Evolutionary conservation across 2,888 invertebrate species (phyloP).

Genomic region (Scaptomyza flava): DNA sequence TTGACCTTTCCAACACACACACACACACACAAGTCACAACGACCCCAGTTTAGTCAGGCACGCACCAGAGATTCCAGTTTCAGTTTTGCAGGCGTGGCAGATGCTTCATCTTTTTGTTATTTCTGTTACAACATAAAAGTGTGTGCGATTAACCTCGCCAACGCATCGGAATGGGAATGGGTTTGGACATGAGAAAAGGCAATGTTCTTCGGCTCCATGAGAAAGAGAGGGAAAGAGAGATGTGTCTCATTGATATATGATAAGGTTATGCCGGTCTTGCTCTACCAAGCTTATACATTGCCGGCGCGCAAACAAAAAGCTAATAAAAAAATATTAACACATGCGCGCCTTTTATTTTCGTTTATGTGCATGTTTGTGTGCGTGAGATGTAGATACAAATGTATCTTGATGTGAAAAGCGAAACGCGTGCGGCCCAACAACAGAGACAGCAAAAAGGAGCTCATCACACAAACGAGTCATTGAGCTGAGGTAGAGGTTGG

Average conservation of each 20-base stretch:
- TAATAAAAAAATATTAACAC: constrained; percentile 77
- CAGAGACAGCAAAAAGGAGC: background rate
- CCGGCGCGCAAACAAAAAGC: constrained; percentile 41
- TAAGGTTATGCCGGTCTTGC: constrained; percentile 35
- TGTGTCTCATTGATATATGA: constrained; percentile 47
- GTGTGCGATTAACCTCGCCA: constrained; percentile 64
- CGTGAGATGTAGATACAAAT: constrained; percentile 59
- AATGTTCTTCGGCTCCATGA: constrained; percentile 2
- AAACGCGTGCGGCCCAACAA: background rate
- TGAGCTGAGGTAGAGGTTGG: background rate
- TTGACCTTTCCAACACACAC: constrained; percentile 52
- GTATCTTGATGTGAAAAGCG: constrained; percentile 66
- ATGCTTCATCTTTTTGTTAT: constrained; percentile 2
- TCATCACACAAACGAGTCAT: background rate
- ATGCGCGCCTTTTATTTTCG: constrained; percentile 47
- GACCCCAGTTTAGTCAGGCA: constrained; percentile 58
- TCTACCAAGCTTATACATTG: background rate
- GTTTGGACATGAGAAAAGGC: constrained; percentile 7
- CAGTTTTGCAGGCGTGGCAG: constrained; percentile 25
- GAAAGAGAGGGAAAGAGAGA: background rate
- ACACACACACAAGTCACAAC: constrained; percentile 37
- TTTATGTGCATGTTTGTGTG: constrained; percentile 16
- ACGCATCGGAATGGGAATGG: constrained; percentile 41
- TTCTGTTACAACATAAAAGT: constrained; percentile 43
- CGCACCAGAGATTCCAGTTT: constrained; percentile 47